A percentile compares a stretch with the other conserved stretches of the same genome.
These are phyloP conservation scores for Seira ritae DNA, from an alignment of 2,888 invertebrate species.

Conservation along the genomic window DNA sequence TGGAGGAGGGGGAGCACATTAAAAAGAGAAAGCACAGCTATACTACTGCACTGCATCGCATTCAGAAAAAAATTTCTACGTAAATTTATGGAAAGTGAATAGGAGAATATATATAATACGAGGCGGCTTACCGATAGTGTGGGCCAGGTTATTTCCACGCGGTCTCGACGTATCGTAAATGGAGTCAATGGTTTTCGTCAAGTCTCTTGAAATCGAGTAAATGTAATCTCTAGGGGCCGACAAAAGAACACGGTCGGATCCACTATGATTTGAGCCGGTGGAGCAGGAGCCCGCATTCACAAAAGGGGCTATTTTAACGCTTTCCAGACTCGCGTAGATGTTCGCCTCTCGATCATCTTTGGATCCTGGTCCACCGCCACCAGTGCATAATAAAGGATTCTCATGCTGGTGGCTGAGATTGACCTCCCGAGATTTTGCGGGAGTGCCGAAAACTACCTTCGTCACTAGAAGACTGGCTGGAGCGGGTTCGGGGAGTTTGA, in stretches of 20 bases:
- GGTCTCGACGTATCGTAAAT: conserved; percentile 74
- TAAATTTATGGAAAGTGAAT: background rate
- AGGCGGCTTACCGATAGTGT: conserved; percentile 72
- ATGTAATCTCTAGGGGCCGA: conserved; percentile 73
- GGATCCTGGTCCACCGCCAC: conserved; percentile 69
- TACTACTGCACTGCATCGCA: conserved; percentile 3
- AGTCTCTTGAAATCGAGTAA: conserved; percentile 74
- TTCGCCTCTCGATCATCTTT: conserved; percentile 72
- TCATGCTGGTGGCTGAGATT: conserved; percentile 73
- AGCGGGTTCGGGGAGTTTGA: conserved; percentile 73
- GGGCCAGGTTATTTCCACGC: conserved; percentile 72
- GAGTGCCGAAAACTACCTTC: conserved; percentile 74
- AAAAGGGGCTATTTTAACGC: conserved; percentile 73
- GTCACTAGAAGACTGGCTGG: conserved; percentile 73
- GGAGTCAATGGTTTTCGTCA: conserved; percentile 74
- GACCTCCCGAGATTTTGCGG: conserved; percentile 73
- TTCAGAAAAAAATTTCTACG: conserved; percentile 10
- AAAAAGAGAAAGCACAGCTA: background rate
- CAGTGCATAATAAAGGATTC: conserved; percentile 72
- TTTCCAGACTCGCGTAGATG: conserved; percentile 74
- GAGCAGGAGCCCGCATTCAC: conserved; percentile 73
- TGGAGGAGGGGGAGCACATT: background rate
- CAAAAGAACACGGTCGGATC: conserved; percentile 73
- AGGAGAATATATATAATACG: background rate
- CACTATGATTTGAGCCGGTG: conserved; percentile 73